Evolutionary conservation across 2,113 vertebrate species (phyloP).

Genomic region (Aegithalos caudatus): DNA sequence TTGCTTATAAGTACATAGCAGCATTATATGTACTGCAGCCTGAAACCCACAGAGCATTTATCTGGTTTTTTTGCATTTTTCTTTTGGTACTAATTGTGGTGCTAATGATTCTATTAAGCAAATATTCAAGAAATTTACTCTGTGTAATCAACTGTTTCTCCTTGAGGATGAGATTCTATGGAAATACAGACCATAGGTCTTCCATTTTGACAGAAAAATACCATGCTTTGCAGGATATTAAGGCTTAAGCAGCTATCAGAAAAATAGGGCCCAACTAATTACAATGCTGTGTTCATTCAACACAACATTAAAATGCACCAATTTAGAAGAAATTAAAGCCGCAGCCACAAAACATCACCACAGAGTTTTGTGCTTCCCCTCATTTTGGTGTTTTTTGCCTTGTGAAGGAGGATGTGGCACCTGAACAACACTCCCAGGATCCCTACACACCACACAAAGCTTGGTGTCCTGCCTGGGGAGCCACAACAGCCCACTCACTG

Average conservation of each 20-base stretch:
- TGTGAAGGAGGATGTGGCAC: fast-evolving
- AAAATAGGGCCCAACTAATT: background rate
- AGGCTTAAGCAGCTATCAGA: background rate
- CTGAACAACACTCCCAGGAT: background rate
- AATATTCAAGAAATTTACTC: background rate
- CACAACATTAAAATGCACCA: background rate
- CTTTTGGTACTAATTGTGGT: background rate
- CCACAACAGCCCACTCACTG: background rate
- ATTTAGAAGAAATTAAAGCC: background rate
- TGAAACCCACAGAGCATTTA: background rate
- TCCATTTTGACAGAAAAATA: background rate
- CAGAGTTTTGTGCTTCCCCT: background rate
- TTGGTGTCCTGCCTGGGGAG: fast-evolving
- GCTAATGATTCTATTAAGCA: background rate
- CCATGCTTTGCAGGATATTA: background rate
- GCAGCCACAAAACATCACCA: background rate
- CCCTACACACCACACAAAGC: background rate
- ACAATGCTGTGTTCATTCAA: background rate
- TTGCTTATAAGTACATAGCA: background rate
- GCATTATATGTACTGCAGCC: background rate
- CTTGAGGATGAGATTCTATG: background rate
- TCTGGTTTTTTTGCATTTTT: background rate
- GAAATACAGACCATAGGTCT: background rate
- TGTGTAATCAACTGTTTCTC: background rate
- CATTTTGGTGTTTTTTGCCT: background rate